Conservation (phyloP, 2,888 invertebrate species). For the Protonemura montana region DNA sequence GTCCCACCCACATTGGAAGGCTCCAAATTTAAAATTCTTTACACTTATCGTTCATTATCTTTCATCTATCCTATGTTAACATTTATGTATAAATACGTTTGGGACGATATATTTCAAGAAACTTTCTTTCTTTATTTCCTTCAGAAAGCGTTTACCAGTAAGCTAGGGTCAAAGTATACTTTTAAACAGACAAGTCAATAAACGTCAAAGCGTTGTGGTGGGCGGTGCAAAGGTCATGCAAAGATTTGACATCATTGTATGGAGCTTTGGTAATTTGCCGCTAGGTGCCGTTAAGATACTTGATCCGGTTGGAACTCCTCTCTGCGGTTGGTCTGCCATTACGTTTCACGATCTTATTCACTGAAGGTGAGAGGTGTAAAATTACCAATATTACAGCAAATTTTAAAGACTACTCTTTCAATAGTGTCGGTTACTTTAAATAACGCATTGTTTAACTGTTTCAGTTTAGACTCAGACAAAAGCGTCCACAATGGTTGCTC, state of each 20-base stretch:
- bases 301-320: neutral
- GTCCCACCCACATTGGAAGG: too few species aligned
- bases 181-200: too few species aligned
- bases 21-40: too few species aligned
- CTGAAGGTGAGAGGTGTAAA: neutral
- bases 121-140: too few species aligned
- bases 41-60: too few species aligned
- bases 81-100: too few species aligned
- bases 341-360: neutral
- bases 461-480: neutral
- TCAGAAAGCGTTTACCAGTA: too few species aligned
- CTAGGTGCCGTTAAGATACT: neutral
- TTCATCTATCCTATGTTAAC: too few species aligned
- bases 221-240: neutral
- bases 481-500: conserved; percentile 73
- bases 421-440: neutral
- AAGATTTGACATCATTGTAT: neutral
- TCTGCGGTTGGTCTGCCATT: neutral
- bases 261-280: neutral
- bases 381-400: neutral
- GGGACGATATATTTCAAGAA: too few species aligned
- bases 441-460: neutral
- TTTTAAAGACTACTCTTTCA: neutral
- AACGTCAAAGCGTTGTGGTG: too few species aligned
- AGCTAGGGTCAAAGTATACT: too few species aligned